Base-by-base conservation (phyloP, 2,797 vertebrate genomes). In the Octomys mimax region DNA sequence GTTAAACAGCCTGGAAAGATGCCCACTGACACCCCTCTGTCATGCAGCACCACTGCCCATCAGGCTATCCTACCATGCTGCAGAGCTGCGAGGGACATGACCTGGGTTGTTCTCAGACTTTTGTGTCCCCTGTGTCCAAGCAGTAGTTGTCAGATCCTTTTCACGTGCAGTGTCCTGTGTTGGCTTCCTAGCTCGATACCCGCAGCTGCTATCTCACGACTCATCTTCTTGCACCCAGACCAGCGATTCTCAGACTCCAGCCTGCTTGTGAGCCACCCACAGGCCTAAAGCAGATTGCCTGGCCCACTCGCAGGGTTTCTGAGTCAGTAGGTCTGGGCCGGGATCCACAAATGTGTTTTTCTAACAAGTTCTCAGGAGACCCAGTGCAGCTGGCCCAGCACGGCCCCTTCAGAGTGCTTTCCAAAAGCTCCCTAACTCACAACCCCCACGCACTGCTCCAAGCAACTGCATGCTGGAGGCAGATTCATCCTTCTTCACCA, bases 371-470 rank as follows among this genome's bases (percentile, higher is more conserved):
- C 78, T 46, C 57, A 39, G 54, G 81, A n/a, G n/a, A 21, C 24
- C 7, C n/a, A 0, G 14, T 33, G 12, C 26, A 52, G 22, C n/a
- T 62, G 39, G 39, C 62, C 19, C 31, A 16, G 42, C 2, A 31
- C 19, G 28, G 2, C 2, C 21, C 21, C 88, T 92, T 77, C 80
- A 22, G 52, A 62, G 70, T 12, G 46, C 4, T 22, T 71, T n/a
- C 73, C 16, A 57, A 0, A 10, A 80, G 33, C 68, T 92, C 93
- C 54, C 83, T 49, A 16, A 31, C 83, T 49, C 9, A 26, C 18
- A 28, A 13, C 62, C 24, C 39, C 24, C 3, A 0, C 46, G 21
- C 5, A 6, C 1, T 10, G 62, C 36, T 66, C 0, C 0, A 22
- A 39, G 26, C 28, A 22, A 46, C 57, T 19, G 0, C 18, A 5